Evolutionary conservation across 1,140 invertebrate species (phyloP), one percentile per base, ranked within the genome.

Genomic region (Drosophila bifasciata): DNA sequence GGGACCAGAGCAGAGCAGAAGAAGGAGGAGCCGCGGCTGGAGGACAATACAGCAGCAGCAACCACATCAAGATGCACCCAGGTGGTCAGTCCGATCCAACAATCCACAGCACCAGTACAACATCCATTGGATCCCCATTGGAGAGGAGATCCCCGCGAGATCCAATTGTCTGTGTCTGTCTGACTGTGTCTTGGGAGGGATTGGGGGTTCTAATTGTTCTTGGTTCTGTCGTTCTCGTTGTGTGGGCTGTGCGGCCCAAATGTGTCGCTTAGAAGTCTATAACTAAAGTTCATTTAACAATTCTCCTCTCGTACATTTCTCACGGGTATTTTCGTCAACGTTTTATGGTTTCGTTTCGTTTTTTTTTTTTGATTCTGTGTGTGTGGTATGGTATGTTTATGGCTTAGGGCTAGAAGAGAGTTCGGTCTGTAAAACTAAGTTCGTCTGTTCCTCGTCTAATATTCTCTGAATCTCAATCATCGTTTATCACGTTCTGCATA

Each of bases 41-140:
- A 86, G 81, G 81, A 86, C 81, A 86, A 86, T n/a, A 81, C 81
- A 86, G 81, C 81, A 75, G 81, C 78, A 66, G 83, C 81, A 74
- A 81, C 81, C 83, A 86, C 81, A 63, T 81, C 78, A 73, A 59
- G 69, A 55, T 71, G 81, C 79, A 85, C 81, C 83, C 81, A 88
- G 78, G 63, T 66, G 64, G 48, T 46, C 63, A 63, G 5, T 55
- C 58, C 64, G 28, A 43, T 68, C 62, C 75, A 75, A 69, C 23
- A 32, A 39, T 67, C 73, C 52, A 59, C 63, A 73, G 73, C 57
- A 46, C 52, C 61, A 84, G 72, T 57, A 84, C 76, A 75, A 50
- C 43, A 61, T 52, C 50, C 70, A 60, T 52, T 19, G 45, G 55
- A 73, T 78, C 69, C 63, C n/a, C n/a, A n/a, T n/a, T 70, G 23